Base-by-base conservation (phyloP, 2,113 vertebrate species). In the Heteronetta atricapilla region DNA sequence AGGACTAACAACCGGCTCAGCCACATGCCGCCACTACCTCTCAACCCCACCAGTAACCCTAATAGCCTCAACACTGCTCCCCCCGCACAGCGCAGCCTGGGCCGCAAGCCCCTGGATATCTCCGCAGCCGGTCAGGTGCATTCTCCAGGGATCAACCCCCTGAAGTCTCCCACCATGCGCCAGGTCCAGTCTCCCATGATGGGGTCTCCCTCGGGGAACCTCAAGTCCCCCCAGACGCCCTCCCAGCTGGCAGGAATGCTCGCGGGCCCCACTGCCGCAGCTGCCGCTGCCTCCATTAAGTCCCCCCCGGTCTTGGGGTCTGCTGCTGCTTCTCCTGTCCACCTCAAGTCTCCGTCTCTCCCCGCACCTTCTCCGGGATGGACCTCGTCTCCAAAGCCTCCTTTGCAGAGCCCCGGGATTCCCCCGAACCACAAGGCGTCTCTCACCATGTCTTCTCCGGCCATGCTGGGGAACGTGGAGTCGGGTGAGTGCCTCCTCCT, bases 161-260 rank as follows among this genome's bases (percentile, higher is more conserved):
- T 99, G 7, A 99, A 99, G 89, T 99, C 99, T 13, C 99, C 99
- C 72, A 99, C 99, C 0, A 98, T 99, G 98, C 99, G 99, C 97
- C 99, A 99, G 96, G 99, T 99, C 80, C 99, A 99, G 98, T 99
- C 99, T 26, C 99, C 99, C 4, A 99, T 99, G 99, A 98, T 99
- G 98, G 99, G 99, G 90, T 99, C 99, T 28, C 99, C 99, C 56
- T 99, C 99, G 22, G 99, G 99, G 95, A 99, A 99, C 96, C 99
- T 99, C 94, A 99, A 99, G 97, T 99, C 99, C 62, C 99, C 99
- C 55, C 99, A 99, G 97, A 99, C 99, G 6, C 99, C 99, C 60
- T 99, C 99, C 90, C 99, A 99, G 98, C 98, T 99, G 95, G 99
- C 99, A 94, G 99, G 99, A 95, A 99, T 99, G 98, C 98, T 99